Evolutionary conservation across 2,888 invertebrate genomes (phyloP), one percentile per base, ranked within the genome.

Genomic region (Acrobeloides nanus): DNA sequence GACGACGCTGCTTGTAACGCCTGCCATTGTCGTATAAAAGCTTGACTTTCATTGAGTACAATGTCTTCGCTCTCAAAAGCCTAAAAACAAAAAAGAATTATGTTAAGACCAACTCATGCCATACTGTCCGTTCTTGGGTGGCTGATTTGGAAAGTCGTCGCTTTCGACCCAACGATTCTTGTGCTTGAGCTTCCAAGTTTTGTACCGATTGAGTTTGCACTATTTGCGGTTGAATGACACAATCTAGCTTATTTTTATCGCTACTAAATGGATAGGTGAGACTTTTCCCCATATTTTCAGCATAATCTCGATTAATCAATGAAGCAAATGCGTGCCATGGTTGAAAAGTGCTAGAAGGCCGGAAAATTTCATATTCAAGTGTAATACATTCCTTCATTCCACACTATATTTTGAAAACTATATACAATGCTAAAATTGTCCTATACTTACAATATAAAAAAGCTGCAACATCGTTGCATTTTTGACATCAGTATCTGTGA

Each of bases 401-500:
- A 40, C 59, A 55, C 61, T 60, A 31, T 42, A 57, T 4, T 17
- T 31, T 2, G 2, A 25, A 26, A 8, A 8, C n/a, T 18, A 8
- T 29, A 8, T 18, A 26, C 8, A 7, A 38, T 26, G 21, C 31
- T 6, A 26, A 18, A 10, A 15, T 12, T 8, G 12, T 15, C 12
- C 10, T 35, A n/a, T 39, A 31, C 43, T 31, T 17, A 64, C 64
- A 40, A 62, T 41, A 33, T 62, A 59, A 40, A 48, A 66, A 5
- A 66, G 44, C 25, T 66, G 64, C 4, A 61, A 59, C 0, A 66
- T 25, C 15, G 58, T 54, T 0, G 60, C 55, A 37, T 55, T 54
- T 17, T 38, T 49, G 2, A 56, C 52, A 44, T 57, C 54, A 8
- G 51, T 32, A 17, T 17, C 44, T 5, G 48, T 54, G 15, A 66